Conservation (phyloP, 2,113 vertebrate genomes). For the Reinhardtius hippoglossoides region DNA sequence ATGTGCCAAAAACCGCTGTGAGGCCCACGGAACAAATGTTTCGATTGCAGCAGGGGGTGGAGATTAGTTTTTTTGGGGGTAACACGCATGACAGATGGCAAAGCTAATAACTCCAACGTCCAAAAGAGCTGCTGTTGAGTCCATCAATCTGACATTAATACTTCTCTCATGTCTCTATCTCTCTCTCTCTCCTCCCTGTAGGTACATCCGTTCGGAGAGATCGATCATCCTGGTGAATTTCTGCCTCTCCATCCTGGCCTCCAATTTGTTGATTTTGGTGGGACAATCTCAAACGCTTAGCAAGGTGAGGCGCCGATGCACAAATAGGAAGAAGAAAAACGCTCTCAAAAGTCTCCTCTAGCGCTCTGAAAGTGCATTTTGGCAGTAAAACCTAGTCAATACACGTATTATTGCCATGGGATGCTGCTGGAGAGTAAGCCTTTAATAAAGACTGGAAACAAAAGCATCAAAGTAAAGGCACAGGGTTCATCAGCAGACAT, state of each 20-base stretch:
- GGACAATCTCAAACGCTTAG: conserved; percentile 97
- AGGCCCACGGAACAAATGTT: conserved; percentile 74
- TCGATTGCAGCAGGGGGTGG: conserved; percentile 41
- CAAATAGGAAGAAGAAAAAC: too few species aligned
- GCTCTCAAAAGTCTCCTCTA: too few species aligned
- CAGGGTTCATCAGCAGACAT: neutral
- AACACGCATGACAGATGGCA: conserved; percentile 64
- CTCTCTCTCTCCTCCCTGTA: conserved; percentile 54
- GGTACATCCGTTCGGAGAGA: conserved; percentile 96
- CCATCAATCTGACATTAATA: conserved; percentile 39
- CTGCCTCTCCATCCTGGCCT: conserved; percentile 96
- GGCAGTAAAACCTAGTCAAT: neutral
- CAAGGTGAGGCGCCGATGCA: conserved; percentile 85
- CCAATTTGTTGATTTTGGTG: conserved; percentile 96
- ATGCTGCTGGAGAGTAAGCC: neutral
- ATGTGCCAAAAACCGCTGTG: conserved; percentile 54
- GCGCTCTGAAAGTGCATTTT: neutral
- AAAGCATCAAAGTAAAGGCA: neutral
- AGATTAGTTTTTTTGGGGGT: conserved; percentile 42
- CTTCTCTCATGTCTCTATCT: conserved; percentile 11
- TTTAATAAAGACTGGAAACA: conserved; percentile 4
- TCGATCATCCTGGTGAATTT: conserved; percentile 99
- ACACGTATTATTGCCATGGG: neutral
- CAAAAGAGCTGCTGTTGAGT: conserved; percentile 35
- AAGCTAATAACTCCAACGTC: conserved; percentile 53